Evolutionary conservation across 2,113 vertebrate species (phyloP).

Genomic region (Embiotoca jacksoni): DNA sequence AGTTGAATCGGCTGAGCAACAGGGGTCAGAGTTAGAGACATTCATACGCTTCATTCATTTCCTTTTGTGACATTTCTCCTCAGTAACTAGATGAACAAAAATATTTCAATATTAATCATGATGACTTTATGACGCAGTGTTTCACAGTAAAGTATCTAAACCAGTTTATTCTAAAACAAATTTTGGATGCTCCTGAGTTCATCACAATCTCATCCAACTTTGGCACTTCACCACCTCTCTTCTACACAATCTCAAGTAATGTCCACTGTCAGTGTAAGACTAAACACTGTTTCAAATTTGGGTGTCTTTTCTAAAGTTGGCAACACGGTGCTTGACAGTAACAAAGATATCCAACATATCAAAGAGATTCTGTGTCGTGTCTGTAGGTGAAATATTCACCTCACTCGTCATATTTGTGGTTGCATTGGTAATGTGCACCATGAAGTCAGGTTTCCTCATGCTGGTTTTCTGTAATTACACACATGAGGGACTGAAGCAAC

Average conservation of each 20-base stretch:
- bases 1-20: too few species aligned
- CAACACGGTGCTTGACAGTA: slow-evolving; percentile 7
- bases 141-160: background rate
- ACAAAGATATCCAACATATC: slow-evolving; percentile 14
- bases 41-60: background rate
- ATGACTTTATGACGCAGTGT: background rate
- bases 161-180: background rate
- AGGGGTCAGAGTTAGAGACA: too few species aligned
- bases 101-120: too few species aligned
- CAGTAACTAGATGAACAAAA: too few species aligned
- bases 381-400: slow-evolving; percentile 16
- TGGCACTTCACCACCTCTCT: background rate
- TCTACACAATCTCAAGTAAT: background rate
- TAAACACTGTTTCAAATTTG: slow-evolving; percentile 20
- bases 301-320: slow-evolving; percentile 26
- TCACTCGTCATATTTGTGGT: slow-evolving; percentile 19
- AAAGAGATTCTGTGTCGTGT: slow-evolving; percentile 7
- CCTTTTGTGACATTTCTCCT: too few species aligned
- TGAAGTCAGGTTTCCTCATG: background rate
- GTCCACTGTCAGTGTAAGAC: background rate
- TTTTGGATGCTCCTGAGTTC: background rate
- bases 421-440: background rate
- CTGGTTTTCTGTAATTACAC: slow-evolving; percentile 17
- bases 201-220: background rate
- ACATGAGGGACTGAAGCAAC: slow-evolving; percentile 1